These are phyloP conservation scores for Pyralis farinalis DNA, from an alignment of 2,888 invertebrate species.

Conservation along the genomic window DNA sequence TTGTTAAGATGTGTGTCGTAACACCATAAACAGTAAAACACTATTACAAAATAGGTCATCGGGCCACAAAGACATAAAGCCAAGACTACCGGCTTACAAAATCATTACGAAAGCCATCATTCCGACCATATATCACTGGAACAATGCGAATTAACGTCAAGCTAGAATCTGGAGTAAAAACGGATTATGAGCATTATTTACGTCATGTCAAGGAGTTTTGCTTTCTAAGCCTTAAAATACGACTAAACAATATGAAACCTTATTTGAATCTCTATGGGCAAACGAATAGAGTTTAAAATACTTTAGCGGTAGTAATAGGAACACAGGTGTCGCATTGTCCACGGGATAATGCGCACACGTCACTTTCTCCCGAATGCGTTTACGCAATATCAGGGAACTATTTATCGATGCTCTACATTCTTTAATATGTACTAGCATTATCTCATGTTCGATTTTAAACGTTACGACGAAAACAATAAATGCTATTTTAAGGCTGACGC, in stretches of 20 bases:
- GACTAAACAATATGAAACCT: constrained; percentile 22
- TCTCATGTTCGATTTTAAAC: neutral
- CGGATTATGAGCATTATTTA: constrained; percentile 61
- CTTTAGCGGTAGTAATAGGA: constrained; percentile 22
- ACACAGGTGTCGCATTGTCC: constrained; percentile 35
- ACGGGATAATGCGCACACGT: constrained; percentile 34
- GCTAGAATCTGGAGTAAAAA: constrained; percentile 54
- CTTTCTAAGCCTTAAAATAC: constrained; percentile 68
- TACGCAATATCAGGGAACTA: constrained; percentile 34
- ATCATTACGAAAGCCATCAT: neutral
- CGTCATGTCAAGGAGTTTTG: constrained; percentile 38
- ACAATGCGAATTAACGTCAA: constrained; percentile 52
- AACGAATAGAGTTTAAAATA: neutral
- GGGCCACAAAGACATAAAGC: constrained; percentile 11
- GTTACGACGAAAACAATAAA: too few relatives aligned
- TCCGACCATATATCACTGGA: constrained; percentile 40
- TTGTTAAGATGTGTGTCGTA: too few relatives aligned
- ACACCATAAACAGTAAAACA: too few relatives aligned
- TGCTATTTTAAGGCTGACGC: too few relatives aligned
- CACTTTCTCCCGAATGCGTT: constrained; percentile 39
- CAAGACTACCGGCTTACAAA: neutral
- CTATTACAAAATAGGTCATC: too few relatives aligned
- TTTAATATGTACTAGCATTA: constrained; percentile 4
- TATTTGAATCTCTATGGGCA: neutral
- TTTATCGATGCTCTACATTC: constrained; percentile 31